phyloP scores from a whole-genome alignment of 2,797 vertebrate genomes.

The Odontamblyopus lacepedii region DNA sequence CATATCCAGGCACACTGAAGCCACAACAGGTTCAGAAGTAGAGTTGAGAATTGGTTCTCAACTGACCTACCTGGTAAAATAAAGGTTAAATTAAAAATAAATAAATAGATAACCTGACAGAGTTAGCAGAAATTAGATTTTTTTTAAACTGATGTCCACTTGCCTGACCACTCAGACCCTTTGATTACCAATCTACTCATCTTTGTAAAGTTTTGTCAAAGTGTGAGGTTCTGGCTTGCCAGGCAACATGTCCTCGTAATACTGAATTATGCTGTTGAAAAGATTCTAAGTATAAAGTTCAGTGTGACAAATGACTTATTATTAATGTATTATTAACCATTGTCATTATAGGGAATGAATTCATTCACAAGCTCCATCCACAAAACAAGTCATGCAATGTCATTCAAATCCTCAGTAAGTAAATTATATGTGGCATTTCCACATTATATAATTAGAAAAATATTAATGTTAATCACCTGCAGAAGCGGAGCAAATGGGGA shows the following conservation, averaged over 20 bases:
- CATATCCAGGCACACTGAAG: slow-evolving; percentile 22
- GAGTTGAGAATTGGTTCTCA: background rate
- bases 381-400: slow-evolving; percentile 20
- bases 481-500: slow-evolving; percentile 55
- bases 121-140: background rate
- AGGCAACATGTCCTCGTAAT: background rate
- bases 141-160: background rate
- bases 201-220: no score
- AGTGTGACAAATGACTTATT: background rate
- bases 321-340: slow-evolving; percentile 21
- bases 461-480: background rate
- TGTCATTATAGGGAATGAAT: background rate
- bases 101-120: slow-evolving; percentile 30
- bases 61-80: no score
- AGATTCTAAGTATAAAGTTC: background rate
- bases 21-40: slow-evolving; percentile 56
- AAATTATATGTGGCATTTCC: background rate
- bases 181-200: no score
- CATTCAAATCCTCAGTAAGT: slow-evolving; percentile 41
- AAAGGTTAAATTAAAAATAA: no score
- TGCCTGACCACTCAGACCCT: no score
- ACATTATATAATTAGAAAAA: no score
- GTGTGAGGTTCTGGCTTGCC: no score
- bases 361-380: slow-evolving; percentile 24
- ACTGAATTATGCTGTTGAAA: background rate